Evolutionary conservation across 2,888 invertebrate genomes (phyloP).

Genomic region (Pristionchus exspectatus): DNA sequence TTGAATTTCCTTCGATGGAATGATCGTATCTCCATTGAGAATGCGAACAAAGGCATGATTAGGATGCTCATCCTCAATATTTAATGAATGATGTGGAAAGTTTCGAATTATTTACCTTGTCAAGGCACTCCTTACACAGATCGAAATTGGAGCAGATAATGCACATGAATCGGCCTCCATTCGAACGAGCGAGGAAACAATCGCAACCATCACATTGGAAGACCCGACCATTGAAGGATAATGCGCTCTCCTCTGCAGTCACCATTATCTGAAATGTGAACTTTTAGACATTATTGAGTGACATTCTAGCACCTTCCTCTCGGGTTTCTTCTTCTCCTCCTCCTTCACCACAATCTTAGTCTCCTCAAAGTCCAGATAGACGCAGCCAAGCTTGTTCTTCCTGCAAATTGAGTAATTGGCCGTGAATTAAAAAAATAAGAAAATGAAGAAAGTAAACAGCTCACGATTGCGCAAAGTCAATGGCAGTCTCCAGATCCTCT

Average conservation of each 20-base stretch:
- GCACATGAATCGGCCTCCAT: conserved; percentile 29
- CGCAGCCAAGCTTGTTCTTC: conserved; percentile 22
- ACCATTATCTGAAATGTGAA: not conserved
- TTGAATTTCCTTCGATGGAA: not conserved
- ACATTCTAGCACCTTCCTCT: not conserved
- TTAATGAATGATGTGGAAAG: not conserved
- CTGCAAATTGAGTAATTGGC: not conserved
- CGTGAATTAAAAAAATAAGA: not conserved
- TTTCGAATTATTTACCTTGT: not conserved
- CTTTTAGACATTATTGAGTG: not conserved
- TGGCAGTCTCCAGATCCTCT: not conserved
- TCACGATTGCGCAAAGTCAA: not conserved
- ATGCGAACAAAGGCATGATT: not conserved
- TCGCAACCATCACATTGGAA: not conserved
- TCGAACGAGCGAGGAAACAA: not conserved
- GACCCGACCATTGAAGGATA: not conserved
- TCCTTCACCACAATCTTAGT: not conserved
- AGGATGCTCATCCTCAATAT: not conserved
- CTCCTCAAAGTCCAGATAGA: not conserved
- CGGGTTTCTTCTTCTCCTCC: not conserved
- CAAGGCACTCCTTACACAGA: not conserved
- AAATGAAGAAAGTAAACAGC: too few species aligned
- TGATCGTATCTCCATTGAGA: not conserved
- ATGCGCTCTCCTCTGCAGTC: not conserved
- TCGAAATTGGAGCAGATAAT: conserved; percentile 23